A percentile compares a stretch with the other conserved stretches of the same genome.
phyloP scores from a whole-genome alignment of 2,113 vertebrate species.

The Petroica traversi region DNA sequence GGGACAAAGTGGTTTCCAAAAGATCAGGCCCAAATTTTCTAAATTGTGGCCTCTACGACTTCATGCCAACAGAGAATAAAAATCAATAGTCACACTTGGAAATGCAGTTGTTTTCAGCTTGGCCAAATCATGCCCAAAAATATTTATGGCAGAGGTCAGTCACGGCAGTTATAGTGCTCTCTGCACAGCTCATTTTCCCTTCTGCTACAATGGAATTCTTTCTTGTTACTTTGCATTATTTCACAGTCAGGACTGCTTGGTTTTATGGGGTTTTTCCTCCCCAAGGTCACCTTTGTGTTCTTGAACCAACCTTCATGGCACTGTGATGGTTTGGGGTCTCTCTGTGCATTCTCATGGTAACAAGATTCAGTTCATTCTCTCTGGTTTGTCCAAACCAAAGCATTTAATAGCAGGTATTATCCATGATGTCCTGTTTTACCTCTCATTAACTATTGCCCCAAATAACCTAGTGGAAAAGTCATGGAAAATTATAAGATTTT shows the following conservation, averaged over 20 bases:
- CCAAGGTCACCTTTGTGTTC: neutral
- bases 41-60: neutral
- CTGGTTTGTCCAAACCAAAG: neutral
- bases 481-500: neutral
- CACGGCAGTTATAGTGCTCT: neutral
- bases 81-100: neutral
- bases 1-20: neutral
- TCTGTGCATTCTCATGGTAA: neutral
- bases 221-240: neutral
- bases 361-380: neutral
- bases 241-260: neutral
- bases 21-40: neutral
- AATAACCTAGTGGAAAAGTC: neutral
- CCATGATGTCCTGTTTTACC: neutral
- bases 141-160: neutral
- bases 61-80: neutral
- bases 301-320: neutral
- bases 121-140: neutral
- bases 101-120: neutral
- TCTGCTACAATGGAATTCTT: neutral
- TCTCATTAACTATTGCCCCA: neutral
- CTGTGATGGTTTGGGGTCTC: neutral
- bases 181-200: neutral
- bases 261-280: neutral
- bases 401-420: neutral